Evolutionary conservation across 1,140 invertebrate genomes (phyloP).

Genomic region (Drosophila melanica): DNA sequence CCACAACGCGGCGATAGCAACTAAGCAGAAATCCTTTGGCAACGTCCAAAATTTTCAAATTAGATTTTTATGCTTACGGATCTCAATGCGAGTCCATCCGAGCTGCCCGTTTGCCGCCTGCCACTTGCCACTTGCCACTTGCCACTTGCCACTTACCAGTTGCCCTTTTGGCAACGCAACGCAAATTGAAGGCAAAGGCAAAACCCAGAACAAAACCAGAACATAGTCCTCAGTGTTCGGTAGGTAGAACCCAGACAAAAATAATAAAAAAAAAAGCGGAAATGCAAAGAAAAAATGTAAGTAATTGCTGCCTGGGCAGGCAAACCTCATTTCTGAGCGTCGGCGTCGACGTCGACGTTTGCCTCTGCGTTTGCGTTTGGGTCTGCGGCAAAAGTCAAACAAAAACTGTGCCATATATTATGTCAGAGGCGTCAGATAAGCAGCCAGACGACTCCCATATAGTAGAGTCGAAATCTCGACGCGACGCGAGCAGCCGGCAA

Average conservation of each 20-base stretch:
- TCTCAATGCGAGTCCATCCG: constrained; percentile 11
- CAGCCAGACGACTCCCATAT: constrained; percentile 44
- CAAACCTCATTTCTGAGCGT: constrained; percentile 48
- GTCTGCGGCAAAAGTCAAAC: constrained; percentile 57
- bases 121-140: neutral
- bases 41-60: constrained; percentile 33
- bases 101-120: constrained; percentile 8
- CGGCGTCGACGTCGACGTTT: neutral
- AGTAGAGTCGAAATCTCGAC: constrained; percentile 13
- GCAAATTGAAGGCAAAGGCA: constrained; percentile 59
- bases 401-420: constrained; percentile 75
- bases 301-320: constrained; percentile 59
- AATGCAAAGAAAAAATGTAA: constrained; percentile 20
- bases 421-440: constrained; percentile 79
- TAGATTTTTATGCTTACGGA: constrained; percentile 26
- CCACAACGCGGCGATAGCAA: constrained; percentile 16
- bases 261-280: constrained; percentile 4
- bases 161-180: constrained; percentile 47
- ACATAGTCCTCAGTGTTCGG: constrained; percentile 47
- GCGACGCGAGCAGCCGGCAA: constrained; percentile 7
- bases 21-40: constrained; percentile 39
- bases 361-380: no score
- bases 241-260: constrained; percentile 35
- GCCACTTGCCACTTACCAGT: constrained; percentile 31
- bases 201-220: constrained; percentile 26